These are phyloP conservation scores for Acanthosepion esculentum DNA, from an alignment of 2,888 invertebrate species.

Conservation along the genomic window DNA sequence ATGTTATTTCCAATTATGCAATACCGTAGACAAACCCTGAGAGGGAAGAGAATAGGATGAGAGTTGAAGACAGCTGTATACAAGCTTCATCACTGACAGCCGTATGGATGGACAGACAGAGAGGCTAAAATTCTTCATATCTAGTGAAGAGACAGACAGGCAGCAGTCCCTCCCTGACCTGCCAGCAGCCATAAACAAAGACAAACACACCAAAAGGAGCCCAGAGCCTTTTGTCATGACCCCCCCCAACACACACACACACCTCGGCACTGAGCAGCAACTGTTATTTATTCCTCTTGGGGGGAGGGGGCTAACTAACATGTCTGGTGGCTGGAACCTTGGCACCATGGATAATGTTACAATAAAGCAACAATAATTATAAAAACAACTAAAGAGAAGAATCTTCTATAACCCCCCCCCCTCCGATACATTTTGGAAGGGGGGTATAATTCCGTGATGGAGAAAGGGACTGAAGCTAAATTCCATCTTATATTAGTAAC, in stretches of 20 bases:
- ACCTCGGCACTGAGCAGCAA: neutral
- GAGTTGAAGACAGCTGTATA: too few relatives aligned
- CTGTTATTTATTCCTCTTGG: neutral
- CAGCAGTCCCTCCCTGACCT: neutral
- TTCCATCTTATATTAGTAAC: too few relatives aligned
- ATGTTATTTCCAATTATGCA: neutral
- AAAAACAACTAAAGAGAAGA: neutral
- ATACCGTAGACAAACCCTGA: neutral
- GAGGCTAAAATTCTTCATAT: neutral
- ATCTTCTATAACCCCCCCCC: neutral
- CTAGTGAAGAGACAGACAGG: neutral
- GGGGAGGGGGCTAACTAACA: neutral
- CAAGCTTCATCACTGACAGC: too few relatives aligned
- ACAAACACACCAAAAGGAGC: neutral
- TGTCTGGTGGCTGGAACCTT: slow-evolving; percentile 17
- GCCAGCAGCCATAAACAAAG: neutral
- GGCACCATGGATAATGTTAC: neutral
- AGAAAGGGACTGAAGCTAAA: neutral
- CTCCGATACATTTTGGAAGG: neutral
- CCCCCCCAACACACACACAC: too few relatives aligned
- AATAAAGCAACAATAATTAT: neutral
- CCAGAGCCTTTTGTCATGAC: slow-evolving; percentile 33
- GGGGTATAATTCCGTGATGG: neutral
- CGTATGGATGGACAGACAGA: neutral
- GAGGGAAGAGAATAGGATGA: neutral